phyloP scores from a whole-genome alignment of 53 echinoderm and acorn worm species.

The Hippasteria phrygiana region DNA sequence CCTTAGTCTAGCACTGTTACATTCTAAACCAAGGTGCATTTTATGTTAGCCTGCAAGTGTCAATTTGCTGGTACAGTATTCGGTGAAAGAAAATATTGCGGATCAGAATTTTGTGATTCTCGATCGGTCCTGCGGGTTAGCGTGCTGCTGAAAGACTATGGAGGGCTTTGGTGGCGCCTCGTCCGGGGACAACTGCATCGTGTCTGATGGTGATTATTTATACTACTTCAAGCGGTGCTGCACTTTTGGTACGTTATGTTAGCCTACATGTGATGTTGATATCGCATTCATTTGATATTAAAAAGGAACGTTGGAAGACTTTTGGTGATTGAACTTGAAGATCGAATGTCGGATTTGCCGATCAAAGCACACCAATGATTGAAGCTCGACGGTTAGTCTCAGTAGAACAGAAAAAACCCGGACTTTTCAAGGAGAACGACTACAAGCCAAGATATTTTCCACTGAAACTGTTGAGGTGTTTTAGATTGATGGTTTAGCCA shows the following conservation, averaged over 20 bases:
- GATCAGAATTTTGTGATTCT: background rate
- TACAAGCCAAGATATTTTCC: background rate
- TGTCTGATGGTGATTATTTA: slow-evolving; percentile 5
- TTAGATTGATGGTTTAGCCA: slow-evolving; percentile 27
- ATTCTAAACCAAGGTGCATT: background rate
- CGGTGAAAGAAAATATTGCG: background rate
- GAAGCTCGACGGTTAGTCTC: background rate
- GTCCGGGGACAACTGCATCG: background rate
- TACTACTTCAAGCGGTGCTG: background rate
- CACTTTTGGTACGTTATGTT: background rate
- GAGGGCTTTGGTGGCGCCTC: background rate
- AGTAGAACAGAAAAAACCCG: background rate
- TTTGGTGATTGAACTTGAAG: background rate
- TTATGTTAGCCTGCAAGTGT: background rate
- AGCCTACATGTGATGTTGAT: background rate
- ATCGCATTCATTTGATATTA: background rate
- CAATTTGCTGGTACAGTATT: background rate
- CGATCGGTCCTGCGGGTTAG: background rate
- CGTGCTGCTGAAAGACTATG: background rate
- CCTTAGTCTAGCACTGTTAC: background rate
- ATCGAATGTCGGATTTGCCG: background rate
- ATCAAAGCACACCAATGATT: background rate
- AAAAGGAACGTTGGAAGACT: background rate
- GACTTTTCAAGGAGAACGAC: background rate
- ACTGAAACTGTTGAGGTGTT: too few species aligned